A percentile compares a stretch with the other conserved stretches of the same genome.
phyloP scores from a whole-genome alignment of 2,888 invertebrate species.

The Chrysomela aeneicollis region DNA sequence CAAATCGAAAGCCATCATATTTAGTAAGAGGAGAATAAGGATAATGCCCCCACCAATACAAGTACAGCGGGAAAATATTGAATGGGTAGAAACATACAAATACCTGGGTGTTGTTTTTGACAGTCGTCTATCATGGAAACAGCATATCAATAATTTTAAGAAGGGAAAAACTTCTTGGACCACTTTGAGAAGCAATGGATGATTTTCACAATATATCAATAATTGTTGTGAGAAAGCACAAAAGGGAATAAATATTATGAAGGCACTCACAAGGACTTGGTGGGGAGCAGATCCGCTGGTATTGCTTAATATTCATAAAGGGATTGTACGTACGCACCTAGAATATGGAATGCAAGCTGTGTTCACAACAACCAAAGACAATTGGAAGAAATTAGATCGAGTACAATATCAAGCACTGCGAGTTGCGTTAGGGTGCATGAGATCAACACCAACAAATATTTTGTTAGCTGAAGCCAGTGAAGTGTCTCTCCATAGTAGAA shows the following conservation, averaged over 20 bases:
- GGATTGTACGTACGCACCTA: constrained; percentile 17
- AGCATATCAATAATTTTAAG: too few relatives aligned
- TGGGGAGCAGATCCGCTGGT: constrained; percentile 25
- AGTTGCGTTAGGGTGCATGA: constrained; percentile 1
- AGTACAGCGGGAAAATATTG: background rate
- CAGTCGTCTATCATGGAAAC: background rate
- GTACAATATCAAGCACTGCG: constrained; percentile 17
- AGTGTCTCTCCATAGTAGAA: too few relatives aligned
- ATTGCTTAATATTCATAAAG: constrained; percentile 20
- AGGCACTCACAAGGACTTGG: constrained; percentile 9
- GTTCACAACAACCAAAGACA: background rate
- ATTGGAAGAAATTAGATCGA: constrained; percentile 10
- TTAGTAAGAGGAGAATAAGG: constrained; percentile 16
- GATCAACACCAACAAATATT: constrained; percentile 13
- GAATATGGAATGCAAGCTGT: constrained; percentile 23
- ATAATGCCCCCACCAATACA: background rate
- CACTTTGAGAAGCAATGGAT: too few relatives aligned
- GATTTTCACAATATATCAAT: too few relatives aligned
- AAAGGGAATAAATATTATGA: constrained; percentile 27
- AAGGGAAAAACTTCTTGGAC: too few relatives aligned
- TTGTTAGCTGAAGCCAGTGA: too few relatives aligned
- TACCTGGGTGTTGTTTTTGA: constrained; percentile 23
- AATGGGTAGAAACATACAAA: constrained; percentile 17
- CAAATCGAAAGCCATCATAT: constrained; percentile 1
- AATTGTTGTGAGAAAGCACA: constrained; percentile 5